Base-by-base conservation (phyloP, 1,140 invertebrate species). In the Drosophila parvula region DNA sequence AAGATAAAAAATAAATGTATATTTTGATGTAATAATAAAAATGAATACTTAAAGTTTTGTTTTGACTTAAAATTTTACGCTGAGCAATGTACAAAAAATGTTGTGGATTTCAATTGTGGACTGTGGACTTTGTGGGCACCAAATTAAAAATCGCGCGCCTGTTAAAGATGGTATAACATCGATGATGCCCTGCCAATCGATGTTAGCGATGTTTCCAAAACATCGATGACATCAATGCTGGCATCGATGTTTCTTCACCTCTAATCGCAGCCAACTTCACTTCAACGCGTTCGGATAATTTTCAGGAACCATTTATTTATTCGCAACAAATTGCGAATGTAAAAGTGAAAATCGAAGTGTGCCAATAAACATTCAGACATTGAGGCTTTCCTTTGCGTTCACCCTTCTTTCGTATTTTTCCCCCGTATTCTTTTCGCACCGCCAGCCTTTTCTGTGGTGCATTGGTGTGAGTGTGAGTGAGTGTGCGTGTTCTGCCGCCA, bases 221-320 rank as follows among this genome's bases (percentile, higher is more conserved):
- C 22, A 30, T 30, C 30, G 30, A 30, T 30, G 7, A 7, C 7
- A 30, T 30, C 30, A 8, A 30, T 30, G 7, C 5, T 30, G 7
- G 5, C 7, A 30, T 30, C 30, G 30, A 30, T 30, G 50, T 36
- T 53, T 53, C 40, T 36, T 1, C 14, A 62, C 7, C 32, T 34
- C 32, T 9, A 34, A 78, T 74, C 79, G 79, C 79, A 82, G 68
- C 79, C 79, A 82, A 81, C 79, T 83, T 82, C 80, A 82, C 73
- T 68, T 84, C 81, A 84, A 84, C 81, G 81, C 81, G 81, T 83
- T 77, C 76, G 73, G 61, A 71, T 83, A 79, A 78, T 69, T 82
- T 82, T 82, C 36, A 18, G 61, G 45, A 77, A 67, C 80, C 62
- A 79, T 84, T 82, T 71, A 84, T 84, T 80, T 84, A 84, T 84